Evolutionary conservation across 2,797 vertebrate genomes (phyloP), one percentile per base, ranked within the genome.

Genomic region (Nannoperca obscura): DNA sequence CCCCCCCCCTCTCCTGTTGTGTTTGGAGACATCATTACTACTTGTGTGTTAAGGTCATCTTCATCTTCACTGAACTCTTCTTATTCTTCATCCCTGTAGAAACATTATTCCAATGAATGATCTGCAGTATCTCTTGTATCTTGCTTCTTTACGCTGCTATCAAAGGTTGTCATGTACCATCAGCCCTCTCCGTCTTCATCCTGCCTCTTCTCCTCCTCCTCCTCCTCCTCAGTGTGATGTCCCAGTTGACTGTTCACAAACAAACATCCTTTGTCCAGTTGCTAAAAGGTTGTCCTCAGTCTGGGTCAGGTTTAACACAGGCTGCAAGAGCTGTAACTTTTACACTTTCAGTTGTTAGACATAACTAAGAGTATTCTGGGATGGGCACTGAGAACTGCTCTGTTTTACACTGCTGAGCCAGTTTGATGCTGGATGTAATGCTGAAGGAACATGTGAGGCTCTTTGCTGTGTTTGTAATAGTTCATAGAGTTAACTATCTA

Each of bases 241-340:
- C 70, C 73, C 73, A 1, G 7, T 7, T 38, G 69, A 38, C 53
- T 24, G 13, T 38, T 74, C 22, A 14, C 55, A 68, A 72, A 67
- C 53, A 46, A 49, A 59, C 74, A 73, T 27, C 36, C 19, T 70
- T 49, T 66, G 74, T 73, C 63, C 58, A 52, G 60, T 32, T 52
- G 83, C 78, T 88, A 86, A 86, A 81, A 81, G 54, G 32, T 50
- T 76, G 22, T 27, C 44, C 57, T 80, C n/a, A 4, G 52, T 75
- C 34, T 55, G 59, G 24, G 71, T 44, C 55, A 34, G 47, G n/a
- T 65, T 59, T 59, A 58, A 49, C 3, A 1, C 5, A 14, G 24
- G 11, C n/a, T 58, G 1, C 24, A 13, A 15, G 63, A 53, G 53
- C n/a, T n/a, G 52, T 15, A 22, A 19, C 8, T 55, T 54, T 61